phyloP scores from a whole-genome alignment of 2,797 vertebrate species.

The Hoplostethus mediterraneus region DNA sequence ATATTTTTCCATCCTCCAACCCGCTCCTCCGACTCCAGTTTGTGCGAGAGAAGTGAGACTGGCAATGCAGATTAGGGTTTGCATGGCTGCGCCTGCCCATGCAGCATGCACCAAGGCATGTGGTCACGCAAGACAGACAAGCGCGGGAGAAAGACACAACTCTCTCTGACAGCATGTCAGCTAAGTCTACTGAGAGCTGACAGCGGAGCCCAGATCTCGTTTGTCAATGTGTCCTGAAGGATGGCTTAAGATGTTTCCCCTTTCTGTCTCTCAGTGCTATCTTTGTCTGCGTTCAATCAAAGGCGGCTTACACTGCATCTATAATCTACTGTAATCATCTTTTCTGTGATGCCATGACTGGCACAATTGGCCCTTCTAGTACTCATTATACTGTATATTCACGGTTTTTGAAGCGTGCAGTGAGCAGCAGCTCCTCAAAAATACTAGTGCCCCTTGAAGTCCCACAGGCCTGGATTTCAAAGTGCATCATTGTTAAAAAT shows the following conservation, averaged over 20 bases:
- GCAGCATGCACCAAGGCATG: constrained; percentile 13
- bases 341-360: constrained; percentile 10
- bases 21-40: constrained; percentile 1
- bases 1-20: background rate
- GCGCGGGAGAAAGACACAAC: constrained; percentile 36
- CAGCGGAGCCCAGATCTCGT: constrained; percentile 33
- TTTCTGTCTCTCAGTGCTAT: constrained; percentile 20
- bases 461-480: constrained; percentile 1
- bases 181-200: constrained; percentile 35
- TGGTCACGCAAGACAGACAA: constrained; percentile 35
- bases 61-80: constrained; percentile 12
- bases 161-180: constrained; percentile 53
- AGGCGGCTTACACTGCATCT: constrained; percentile 11
- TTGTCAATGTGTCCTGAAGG: constrained; percentile 39
- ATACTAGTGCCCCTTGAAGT: background rate
- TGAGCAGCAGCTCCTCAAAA: background rate
- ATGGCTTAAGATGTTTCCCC: constrained; percentile 39
- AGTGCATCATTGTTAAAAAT: constrained; percentile 1
- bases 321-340: background rate
- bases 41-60: constrained; percentile 13
- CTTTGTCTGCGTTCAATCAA: constrained; percentile 19
- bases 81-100: constrained; percentile 14
- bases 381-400: background rate
- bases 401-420: background rate
- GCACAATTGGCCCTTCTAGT: no score